Evolutionary conservation across 2,888 invertebrate species (phyloP).

Genomic region (Agrochola lota): DNA sequence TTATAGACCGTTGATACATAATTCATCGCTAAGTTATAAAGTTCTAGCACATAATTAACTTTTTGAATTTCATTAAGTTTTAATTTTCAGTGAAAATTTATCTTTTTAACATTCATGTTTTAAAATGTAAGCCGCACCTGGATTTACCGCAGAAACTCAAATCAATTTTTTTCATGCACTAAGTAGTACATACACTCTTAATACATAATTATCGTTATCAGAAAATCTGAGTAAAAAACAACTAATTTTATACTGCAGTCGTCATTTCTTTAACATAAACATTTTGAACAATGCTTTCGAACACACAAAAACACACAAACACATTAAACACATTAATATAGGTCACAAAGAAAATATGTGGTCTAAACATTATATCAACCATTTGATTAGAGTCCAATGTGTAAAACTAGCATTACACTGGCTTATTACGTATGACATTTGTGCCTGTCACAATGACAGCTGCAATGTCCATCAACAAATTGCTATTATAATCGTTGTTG

Average conservation of each 20-base stretch:
- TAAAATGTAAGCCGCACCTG: not conserved
- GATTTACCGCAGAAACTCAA: not conserved
- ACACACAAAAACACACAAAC: too few species aligned
- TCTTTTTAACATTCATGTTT: not conserved
- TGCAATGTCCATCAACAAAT: slow-evolving; percentile 61
- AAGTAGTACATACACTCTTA: too few species aligned
- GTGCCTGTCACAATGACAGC: slow-evolving; percentile 73
- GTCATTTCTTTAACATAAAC: too few species aligned
- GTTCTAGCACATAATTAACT: slow-evolving; percentile 44
- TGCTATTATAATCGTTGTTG: slow-evolving; percentile 33
- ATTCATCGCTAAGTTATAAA: slow-evolving; percentile 51
- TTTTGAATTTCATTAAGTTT: slow-evolving; percentile 26
- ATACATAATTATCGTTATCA: not conserved
- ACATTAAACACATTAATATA: too few species aligned
- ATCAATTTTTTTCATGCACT: not conserved
- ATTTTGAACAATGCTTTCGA: not conserved
- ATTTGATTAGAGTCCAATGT: slow-evolving; percentile 49
- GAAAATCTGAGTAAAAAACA: not conserved
- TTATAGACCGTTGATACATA: slow-evolving; percentile 50
- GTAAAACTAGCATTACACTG: slow-evolving; percentile 67
- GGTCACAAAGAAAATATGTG: not conserved
- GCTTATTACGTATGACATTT: slow-evolving; percentile 71
- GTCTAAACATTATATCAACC: not conserved
- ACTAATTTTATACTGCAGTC: not conserved
- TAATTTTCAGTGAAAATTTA: slow-evolving; percentile 10